Evolutionary conservation across 2,888 invertebrate species (phyloP), one percentile per base, ranked within the genome.

Genomic region (Torymus aiolomorphi): DNA sequence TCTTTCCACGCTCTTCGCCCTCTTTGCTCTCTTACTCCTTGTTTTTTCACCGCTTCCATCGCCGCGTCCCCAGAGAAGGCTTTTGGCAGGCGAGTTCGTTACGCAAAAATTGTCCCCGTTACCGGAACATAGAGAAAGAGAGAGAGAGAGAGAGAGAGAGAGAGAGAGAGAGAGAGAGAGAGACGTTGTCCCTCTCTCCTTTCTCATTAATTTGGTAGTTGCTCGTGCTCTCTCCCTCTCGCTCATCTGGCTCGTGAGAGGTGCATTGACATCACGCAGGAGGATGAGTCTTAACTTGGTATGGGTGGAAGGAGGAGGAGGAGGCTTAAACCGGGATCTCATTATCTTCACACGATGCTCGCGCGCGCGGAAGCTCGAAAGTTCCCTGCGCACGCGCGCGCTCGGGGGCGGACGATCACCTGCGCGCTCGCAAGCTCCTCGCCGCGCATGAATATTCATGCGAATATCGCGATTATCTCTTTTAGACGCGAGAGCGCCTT

Each of bases 241-340:
- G 63, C 56, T 76, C 74, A 13, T 42, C 59, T 18, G 18, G 67
- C 31, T 42, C 49, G 14, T 42, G 59, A 70, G 59, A 75, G 57
- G 74, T 54, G 76, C 69, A 74, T 77, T 74, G 77, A 77, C 69
- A 70, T 61, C 84, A 80, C 54, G 52, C 79, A 18, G 18, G 51
- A 18, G 18, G 18, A 20, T 18, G 66, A 70, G 62, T 31, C 59
- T 59, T 49, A 59, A 49, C 54, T 31, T 31, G 31, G 31, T 31
- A 8, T 3, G 70, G 42, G 69, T 10, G 16, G 12, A 8, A 31
- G 69, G 18, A 2, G 8, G 18, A 62, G 42, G 16, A 31, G n/a
- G 80, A 83, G 83, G 80, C 83, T 83, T 83, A 83, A 87, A 86
- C 84, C 86, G 84, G 85, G 86, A 88, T 88, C 88, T 88, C 86